Evolutionary conservation across 1,140 invertebrate species (phyloP).

Genomic region (Papilio xuthus): DNA sequence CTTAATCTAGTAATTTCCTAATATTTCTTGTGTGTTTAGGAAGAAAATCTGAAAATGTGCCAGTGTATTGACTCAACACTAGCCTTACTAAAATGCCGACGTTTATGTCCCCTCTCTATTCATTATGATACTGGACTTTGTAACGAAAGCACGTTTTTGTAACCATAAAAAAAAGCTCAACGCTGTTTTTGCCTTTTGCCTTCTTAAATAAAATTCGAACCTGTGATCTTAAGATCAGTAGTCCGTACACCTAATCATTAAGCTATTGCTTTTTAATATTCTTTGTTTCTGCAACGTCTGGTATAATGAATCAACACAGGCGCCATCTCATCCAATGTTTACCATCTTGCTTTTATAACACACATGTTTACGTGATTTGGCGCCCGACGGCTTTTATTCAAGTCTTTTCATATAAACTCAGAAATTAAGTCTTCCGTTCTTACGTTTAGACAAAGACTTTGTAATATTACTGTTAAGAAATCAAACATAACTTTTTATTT

Average conservation of each 20-base stretch:
- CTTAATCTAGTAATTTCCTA: too few species aligned
- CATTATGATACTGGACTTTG: too few species aligned
- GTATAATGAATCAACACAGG: slow-evolving; percentile 2
- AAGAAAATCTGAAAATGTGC: too few species aligned
- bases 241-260: not conserved
- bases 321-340: not conserved
- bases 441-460: not conserved
- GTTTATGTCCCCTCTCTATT: too few species aligned
- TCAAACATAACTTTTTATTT: too few species aligned
- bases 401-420: not conserved
- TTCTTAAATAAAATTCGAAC: not conserved
- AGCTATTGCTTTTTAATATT: not conserved
- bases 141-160: too few species aligned
- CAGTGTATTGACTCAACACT: too few species aligned
- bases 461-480: not conserved
- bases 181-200: too few species aligned
- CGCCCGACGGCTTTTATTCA: not conserved
- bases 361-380: not conserved
- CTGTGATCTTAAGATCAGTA: not conserved
- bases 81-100: too few species aligned
- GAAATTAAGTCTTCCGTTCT: not conserved
- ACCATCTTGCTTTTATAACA: not conserved
- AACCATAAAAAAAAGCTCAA: too few species aligned
- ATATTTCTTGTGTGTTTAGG: too few species aligned
- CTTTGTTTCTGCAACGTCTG: not conserved